A percentile compares a stretch with the other conserved stretches of the same genome.
These are phyloP conservation scores for Megatriorchis doriae DNA, from an alignment of 2,113 vertebrate genomes.

Conservation along the genomic window DNA sequence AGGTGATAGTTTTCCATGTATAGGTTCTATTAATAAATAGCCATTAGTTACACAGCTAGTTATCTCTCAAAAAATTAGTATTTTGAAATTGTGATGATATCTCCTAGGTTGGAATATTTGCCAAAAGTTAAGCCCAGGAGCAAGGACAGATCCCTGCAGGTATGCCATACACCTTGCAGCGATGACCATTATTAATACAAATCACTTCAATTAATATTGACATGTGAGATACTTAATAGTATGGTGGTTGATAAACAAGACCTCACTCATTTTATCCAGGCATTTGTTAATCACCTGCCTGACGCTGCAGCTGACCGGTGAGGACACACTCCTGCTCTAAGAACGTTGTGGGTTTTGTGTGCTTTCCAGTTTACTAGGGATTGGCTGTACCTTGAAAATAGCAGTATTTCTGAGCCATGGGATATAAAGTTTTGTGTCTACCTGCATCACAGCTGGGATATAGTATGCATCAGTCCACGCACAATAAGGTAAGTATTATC, in stretches of 20 bases:
- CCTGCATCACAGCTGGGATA: background rate
- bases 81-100: background rate
- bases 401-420: background rate
- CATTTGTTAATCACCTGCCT: constrained; percentile 22
- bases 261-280: background rate
- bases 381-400: background rate
- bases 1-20: background rate
- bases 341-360: background rate
- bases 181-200: constrained; percentile 9
- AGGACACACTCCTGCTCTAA: background rate
- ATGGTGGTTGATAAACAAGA: constrained; percentile 52
- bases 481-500: background rate
- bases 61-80: background rate
- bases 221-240: constrained; percentile 14
- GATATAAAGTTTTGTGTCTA: background rate
- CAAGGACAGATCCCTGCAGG: background rate
- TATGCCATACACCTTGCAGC: background rate
- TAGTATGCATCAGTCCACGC: background rate
- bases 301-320: background rate
- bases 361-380: background rate
- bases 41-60: background rate
- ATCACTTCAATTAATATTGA: constrained; percentile 45
- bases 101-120: background rate
- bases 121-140: background rate
- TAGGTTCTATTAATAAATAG: background rate